Percentiles rank a stretch among this genome's conserved stretches.
Evolutionary conservation across 2,113 vertebrate genomes (phyloP).

Genomic region (Pica pica): DNA sequence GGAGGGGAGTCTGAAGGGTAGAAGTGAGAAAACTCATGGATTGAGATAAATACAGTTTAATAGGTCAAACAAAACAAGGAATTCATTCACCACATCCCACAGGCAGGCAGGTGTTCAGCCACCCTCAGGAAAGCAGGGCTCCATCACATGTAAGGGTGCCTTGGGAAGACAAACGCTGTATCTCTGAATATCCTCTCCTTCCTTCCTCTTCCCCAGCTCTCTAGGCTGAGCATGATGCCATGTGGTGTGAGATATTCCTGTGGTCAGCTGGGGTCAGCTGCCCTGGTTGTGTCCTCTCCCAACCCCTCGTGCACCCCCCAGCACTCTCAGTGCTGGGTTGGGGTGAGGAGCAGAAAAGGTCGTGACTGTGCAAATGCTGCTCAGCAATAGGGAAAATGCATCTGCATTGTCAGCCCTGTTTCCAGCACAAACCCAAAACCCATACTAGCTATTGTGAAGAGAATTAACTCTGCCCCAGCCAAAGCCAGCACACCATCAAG

Average conservation of each 20-base stretch:
- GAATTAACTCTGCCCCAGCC: background rate
- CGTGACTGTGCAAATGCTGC: background rate
- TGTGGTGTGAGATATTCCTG: background rate
- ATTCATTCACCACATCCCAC: background rate
- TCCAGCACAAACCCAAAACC: background rate
- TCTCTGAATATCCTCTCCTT: background rate
- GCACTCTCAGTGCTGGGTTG: fast-evolving
- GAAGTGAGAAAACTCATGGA: background rate
- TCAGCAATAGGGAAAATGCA: background rate
- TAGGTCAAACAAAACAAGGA: background rate
- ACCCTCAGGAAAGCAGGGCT: background rate
- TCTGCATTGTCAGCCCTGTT: background rate
- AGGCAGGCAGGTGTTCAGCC: background rate
- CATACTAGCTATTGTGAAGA: background rate
- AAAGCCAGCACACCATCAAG: background rate
- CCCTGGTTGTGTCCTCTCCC: background rate
- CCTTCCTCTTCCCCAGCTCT: background rate
- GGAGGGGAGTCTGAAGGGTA: background rate
- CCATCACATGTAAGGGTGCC: fast-evolving
- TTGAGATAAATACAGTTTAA: background rate
- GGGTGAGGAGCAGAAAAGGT: background rate
- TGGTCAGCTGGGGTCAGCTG: background rate
- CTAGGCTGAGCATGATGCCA: background rate
- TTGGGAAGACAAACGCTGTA: background rate
- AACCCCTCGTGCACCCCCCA: background rate